Evolutionary conservation across 2,113 vertebrate species (phyloP).

Genomic region (Nicator chloris): DNA sequence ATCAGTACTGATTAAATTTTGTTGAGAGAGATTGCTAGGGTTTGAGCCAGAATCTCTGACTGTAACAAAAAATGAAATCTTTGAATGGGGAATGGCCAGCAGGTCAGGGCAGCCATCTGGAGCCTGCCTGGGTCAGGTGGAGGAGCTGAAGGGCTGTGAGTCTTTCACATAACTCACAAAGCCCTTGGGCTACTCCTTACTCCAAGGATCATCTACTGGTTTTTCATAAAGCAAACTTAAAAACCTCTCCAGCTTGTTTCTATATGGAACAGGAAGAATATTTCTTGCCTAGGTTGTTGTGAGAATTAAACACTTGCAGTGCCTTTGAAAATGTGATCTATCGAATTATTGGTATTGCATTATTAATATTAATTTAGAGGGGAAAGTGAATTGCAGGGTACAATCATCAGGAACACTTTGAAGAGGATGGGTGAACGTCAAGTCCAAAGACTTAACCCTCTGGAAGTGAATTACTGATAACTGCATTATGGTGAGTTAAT

Average conservation of each 20-base stretch:
- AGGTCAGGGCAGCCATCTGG: conserved; percentile 45
- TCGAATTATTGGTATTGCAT: not conserved
- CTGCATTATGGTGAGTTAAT: conserved; percentile 27
- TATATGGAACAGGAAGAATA: not conserved
- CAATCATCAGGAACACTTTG: not conserved
- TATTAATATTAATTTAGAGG: not conserved
- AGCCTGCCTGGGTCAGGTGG: conserved; percentile 41
- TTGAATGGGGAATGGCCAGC: not conserved
- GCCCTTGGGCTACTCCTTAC: not conserved
- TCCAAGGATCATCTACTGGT: not conserved
- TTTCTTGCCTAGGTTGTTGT: not conserved
- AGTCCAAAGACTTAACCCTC: not conserved
- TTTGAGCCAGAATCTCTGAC: conserved; percentile 33
- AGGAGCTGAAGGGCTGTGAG: not conserved
- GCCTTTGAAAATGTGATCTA: not conserved
- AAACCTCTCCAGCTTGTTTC: not conserved
- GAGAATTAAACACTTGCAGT: not conserved
- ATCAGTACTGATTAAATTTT: conserved; percentile 66
- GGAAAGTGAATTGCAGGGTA: not conserved
- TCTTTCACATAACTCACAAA: not conserved
- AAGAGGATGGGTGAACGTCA: not conserved
- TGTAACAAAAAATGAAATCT: conserved; percentile 8
- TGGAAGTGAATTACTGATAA: conserved; percentile 33
- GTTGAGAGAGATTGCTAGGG: conserved; percentile 21
- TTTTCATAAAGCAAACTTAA: not conserved